Percentiles rank a stretch among this genome's conserved stretches.
Conservation (phyloP, 2,888 invertebrate genomes). For the Notodonta dromedarius region DNA sequence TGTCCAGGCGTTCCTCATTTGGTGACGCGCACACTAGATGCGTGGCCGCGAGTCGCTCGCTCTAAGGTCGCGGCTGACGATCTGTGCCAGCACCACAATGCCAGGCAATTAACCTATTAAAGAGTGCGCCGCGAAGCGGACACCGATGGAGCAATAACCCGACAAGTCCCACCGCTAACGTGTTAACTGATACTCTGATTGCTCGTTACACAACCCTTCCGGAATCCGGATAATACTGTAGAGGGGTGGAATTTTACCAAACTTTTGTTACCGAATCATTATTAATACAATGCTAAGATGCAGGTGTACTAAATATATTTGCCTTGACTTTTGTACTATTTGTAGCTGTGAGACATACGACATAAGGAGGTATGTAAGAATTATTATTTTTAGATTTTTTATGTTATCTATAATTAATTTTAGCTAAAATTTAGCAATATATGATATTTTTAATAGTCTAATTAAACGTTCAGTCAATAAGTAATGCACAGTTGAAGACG, state of each 20-base stretch:
- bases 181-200: conserved; percentile 52
- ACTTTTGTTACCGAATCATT: not conserved
- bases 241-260: conserved; percentile 8
- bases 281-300: not conserved
- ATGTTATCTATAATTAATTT: not conserved
- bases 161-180: conserved; percentile 60
- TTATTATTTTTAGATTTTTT: not conserved
- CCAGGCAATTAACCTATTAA: conserved; percentile 82
- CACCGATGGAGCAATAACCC: conserved; percentile 72
- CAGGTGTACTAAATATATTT: not conserved
- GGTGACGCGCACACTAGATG: conserved; percentile 70
- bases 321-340: not conserved
- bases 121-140: conserved; percentile 69
- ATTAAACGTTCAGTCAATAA: conserved; percentile 44
- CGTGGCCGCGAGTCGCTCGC: conserved; percentile 75
- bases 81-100: conserved; percentile 82
- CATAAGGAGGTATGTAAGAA: not conserved
- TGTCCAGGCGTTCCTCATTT: conserved; percentile 59
- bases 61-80: conserved; percentile 79
- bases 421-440: not conserved
- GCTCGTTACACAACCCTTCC: conserved; percentile 15
- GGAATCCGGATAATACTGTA: conserved; percentile 7
- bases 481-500: conserved; percentile 46
- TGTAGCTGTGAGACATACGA: not conserved
- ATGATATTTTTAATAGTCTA: not conserved